A percentile compares a stretch with the other conserved stretches of the same genome.
Evolutionary conservation across 2,888 invertebrate species (phyloP).

Genomic region (Plemyria rubiginata): DNA sequence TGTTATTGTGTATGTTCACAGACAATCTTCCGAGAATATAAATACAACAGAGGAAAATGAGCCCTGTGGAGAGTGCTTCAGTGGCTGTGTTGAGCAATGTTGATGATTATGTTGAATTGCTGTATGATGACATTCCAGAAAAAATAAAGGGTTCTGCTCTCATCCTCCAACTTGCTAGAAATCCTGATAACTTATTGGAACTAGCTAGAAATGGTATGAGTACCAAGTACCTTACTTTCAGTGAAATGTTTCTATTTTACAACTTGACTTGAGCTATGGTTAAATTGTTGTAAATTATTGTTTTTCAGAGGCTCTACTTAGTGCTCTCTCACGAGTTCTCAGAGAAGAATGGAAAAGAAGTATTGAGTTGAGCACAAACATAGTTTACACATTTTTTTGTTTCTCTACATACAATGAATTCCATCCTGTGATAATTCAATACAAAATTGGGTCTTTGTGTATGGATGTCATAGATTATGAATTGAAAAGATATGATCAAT

Average conservation of each 20-base stretch:
- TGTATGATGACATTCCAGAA: constrained; percentile 97
- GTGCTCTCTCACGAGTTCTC: constrained; percentile 97
- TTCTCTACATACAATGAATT: constrained; percentile 98
- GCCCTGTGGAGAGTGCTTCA: constrained; percentile 84
- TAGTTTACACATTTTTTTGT: constrained; percentile 98
- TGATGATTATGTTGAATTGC: constrained; percentile 96
- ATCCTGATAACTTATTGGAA: constrained; percentile 97
- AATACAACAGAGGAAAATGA: constrained; percentile 54
- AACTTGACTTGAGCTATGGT: not conserved
- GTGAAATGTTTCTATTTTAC: too few relatives aligned
- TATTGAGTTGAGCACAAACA: constrained; percentile 97
- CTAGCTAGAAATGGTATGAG: constrained; percentile 94
- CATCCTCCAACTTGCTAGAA: constrained; percentile 95
- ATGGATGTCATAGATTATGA: constrained; percentile 99
- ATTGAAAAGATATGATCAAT: constrained; percentile 95
- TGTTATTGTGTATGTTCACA: constrained; percentile 4
- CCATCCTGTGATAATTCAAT: constrained; percentile 96
- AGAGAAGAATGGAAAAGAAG: constrained; percentile 99
- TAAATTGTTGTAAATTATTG: constrained; percentile 14
- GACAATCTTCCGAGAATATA: constrained; percentile 6
- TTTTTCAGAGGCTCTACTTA: constrained; percentile 93
- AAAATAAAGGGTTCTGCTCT: constrained; percentile 96
- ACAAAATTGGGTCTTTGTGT: constrained; percentile 98
- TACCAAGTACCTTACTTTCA: not conserved
- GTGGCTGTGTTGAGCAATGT: constrained; percentile 91